Conservation (phyloP, 2,888 invertebrate genomes). For the Stenchaetothrips biformis region DNA sequence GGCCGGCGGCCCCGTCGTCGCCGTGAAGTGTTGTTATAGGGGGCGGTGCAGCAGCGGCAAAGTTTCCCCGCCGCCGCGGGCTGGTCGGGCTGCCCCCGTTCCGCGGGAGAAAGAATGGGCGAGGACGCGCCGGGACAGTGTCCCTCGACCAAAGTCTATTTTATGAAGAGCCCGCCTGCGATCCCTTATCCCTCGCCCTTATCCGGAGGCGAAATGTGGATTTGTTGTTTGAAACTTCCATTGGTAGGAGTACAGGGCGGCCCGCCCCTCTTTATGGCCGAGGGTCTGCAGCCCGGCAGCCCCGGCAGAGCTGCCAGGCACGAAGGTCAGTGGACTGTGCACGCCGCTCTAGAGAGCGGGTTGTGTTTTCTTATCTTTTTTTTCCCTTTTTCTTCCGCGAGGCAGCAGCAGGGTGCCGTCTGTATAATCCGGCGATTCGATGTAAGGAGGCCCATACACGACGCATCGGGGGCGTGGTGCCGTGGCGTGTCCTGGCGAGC, state of each 20-base stretch:
- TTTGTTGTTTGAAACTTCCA: slow-evolving; percentile 25
- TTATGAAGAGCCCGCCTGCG: slow-evolving; percentile 11
- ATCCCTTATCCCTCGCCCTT: not conserved
- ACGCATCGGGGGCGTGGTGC: too few relatives aligned
- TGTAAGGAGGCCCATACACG: too few relatives aligned
- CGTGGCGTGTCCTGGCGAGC: too few relatives aligned
- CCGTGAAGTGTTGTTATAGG: too few relatives aligned
- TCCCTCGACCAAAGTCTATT: slow-evolving; percentile 18
- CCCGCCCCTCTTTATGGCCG: too few relatives aligned
- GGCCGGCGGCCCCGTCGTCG: too few relatives aligned
- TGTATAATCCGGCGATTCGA: too few relatives aligned
- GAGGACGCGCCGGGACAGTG: not conserved
- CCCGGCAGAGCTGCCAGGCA: not conserved
- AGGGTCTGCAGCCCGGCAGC: not conserved
- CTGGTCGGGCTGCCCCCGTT: not conserved
- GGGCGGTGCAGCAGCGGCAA: too few relatives aligned
- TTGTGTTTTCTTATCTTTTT: too few relatives aligned
- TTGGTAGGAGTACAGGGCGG: not conserved
- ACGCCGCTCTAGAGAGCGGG: too few relatives aligned
- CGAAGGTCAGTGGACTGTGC: not conserved
- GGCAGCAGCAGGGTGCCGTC: too few relatives aligned
- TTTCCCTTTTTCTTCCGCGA: too few relatives aligned
- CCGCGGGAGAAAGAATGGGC: not conserved
- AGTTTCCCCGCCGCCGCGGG: not conserved
- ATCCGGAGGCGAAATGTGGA: slow-evolving; percentile 6